Percentiles rank a stretch among this genome's conserved stretches.
phyloP scores from a whole-genome alignment of 2,113 vertebrate species.

The Mormyrus iriodes region DNA sequence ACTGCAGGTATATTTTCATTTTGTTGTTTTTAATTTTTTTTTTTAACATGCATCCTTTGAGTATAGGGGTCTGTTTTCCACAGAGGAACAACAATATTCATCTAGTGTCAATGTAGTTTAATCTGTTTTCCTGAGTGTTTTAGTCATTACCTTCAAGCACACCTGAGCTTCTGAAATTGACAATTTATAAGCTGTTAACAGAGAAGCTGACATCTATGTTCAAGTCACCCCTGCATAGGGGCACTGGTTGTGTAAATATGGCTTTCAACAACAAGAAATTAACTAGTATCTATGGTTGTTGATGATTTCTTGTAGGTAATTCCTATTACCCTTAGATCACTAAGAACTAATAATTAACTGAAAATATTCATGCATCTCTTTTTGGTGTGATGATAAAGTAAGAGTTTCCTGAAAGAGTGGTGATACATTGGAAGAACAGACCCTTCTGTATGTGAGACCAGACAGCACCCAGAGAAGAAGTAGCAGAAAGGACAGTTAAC shows the following conservation, averaged over 20 bases:
- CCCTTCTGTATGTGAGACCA: not conserved
- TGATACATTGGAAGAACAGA: not conserved
- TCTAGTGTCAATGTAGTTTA: constrained; percentile 32
- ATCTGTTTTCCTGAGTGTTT: constrained; percentile 60
- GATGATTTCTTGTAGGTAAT: not conserved
- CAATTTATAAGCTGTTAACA: constrained; percentile 30
- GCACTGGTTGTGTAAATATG: not conserved
- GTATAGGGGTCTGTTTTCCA: constrained; percentile 42
- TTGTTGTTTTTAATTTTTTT: not conserved
- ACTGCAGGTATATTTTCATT: constrained; percentile 29
- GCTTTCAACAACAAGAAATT: not conserved
- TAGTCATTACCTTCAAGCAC: constrained; percentile 58
- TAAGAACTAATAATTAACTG: not conserved
- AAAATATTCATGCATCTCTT: not conserved
- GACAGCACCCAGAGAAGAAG: not conserved
- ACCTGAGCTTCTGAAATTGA: constrained; percentile 55
- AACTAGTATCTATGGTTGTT: not conserved
- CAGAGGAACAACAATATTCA: constrained; percentile 35
- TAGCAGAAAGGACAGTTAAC: not conserved
- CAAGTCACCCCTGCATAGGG: constrained; percentile 34
- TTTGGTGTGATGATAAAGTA: not conserved
- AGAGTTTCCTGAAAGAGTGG: not conserved
- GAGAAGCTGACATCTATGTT: constrained; percentile 52
- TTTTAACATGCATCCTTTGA: constrained; percentile 28
- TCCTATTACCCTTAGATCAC: not conserved